A percentile compares a stretch with the other conserved stretches of the same genome.
These are phyloP conservation scores for Pardosa pseudoannulata DNA, from an alignment of 2,888 invertebrate genomes.

Conservation along the genomic window DNA sequence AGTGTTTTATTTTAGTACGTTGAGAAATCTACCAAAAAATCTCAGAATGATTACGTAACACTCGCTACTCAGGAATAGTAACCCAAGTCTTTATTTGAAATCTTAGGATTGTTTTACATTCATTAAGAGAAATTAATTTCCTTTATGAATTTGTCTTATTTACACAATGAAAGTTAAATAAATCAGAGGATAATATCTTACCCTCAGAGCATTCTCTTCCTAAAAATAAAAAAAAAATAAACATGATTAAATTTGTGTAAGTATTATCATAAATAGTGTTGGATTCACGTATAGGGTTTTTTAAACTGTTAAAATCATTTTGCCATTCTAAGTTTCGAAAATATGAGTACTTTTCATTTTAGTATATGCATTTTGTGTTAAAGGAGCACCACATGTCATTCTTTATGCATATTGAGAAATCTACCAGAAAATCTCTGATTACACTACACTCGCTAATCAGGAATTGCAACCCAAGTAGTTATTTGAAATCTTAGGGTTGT, in stretches of 20 bases:
- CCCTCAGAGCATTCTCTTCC: no score
- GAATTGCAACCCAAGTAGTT: no score
- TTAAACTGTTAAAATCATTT: no score
- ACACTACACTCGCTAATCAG: no score
- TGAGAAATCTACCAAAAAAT: not conserved
- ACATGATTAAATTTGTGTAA: not conserved
- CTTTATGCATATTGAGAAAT: no score
- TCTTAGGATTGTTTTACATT: not conserved
- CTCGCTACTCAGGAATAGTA: not conserved
- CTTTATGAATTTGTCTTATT: not conserved
- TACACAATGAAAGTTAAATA: not conserved
- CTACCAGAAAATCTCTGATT: no score
- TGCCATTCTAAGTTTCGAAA: no score
- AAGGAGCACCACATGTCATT: no score
- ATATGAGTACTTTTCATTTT: no score
- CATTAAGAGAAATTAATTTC: not conserved
- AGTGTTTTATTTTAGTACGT: not conserved
- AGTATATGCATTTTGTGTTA: no score
- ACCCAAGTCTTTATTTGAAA: not conserved
- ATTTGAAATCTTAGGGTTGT: no score
- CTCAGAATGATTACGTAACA: not conserved
- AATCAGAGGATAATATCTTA: not conserved
- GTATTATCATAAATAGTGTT: not conserved
- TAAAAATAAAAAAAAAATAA: not conserved
- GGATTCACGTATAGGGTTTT: no score